These are phyloP conservation scores for Symphodus melops DNA, from an alignment of 2,113 vertebrate genomes.

Conservation along the genomic window DNA sequence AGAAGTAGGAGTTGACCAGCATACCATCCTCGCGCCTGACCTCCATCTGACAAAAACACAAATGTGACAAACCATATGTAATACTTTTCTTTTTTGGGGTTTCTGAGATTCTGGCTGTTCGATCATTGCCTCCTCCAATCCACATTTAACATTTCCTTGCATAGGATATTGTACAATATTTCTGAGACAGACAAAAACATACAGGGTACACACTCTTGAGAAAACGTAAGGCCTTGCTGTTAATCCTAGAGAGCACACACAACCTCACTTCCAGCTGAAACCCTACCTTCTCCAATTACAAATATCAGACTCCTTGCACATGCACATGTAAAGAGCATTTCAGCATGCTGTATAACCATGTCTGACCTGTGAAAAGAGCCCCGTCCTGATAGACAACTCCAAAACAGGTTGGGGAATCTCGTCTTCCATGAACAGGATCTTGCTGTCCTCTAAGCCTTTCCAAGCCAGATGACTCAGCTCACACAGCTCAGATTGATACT, in stretches of 20 bases:
- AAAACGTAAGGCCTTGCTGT: no score
- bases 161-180: no score
- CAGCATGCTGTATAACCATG: slow-evolving; percentile 44
- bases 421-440: slow-evolving; percentile 82
- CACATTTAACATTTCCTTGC: no score
- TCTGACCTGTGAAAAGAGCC: slow-evolving; percentile 84
- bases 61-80: not conserved
- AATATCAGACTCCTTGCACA: not conserved
- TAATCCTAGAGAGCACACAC: not conserved
- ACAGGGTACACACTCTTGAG: no score
- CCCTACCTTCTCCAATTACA: not conserved
- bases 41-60: slow-evolving; percentile 73
- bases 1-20: slow-evolving; percentile 81
- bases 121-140: no score
- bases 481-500: slow-evolving; percentile 68
- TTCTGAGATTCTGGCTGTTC: no score
- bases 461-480: slow-evolving; percentile 85
- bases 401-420: slow-evolving; percentile 78
- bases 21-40: slow-evolving; percentile 67
- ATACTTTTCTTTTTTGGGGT: no score
- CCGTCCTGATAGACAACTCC: slow-evolving; percentile 80
- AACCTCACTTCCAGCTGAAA: not conserved
- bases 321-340: not conserved
- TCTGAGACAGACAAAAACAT: no score
- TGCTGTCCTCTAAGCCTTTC: slow-evolving; percentile 82